Conservation (phyloP, 2,113 vertebrate genomes). For the Notechis scutatus region DNA sequence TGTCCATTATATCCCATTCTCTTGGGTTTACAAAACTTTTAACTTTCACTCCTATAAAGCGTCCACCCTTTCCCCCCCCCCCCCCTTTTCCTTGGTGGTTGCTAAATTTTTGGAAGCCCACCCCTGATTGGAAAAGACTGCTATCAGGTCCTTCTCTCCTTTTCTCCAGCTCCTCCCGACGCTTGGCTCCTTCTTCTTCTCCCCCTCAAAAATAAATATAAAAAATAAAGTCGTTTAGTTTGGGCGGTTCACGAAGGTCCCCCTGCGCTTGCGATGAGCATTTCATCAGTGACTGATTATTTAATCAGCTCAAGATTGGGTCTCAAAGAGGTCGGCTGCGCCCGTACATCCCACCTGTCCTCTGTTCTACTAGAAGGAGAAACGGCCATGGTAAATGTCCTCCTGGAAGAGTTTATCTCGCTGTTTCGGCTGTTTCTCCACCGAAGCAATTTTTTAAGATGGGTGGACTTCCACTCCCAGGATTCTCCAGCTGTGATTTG, state of each 20-base stretch:
- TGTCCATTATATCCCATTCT: too few species aligned
- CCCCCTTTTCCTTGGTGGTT: too few species aligned
- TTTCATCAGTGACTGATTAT: slow-evolving; percentile 10
- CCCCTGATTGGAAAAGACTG: too few species aligned
- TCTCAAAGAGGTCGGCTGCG: not conserved
- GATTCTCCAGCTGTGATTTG: not conserved
- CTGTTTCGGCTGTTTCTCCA: rapidly evolving
- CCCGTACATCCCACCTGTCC: not conserved
- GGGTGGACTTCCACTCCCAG: not conserved
- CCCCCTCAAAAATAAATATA: not conserved
- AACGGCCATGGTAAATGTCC: not conserved
- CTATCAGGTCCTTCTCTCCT: not conserved
- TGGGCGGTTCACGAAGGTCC: not conserved
- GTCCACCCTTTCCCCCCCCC: too few species aligned
- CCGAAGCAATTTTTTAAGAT: not conserved
- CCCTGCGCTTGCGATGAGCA: not conserved
- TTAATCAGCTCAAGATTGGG: not conserved
- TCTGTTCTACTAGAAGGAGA: not conserved
- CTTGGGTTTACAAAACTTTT: too few species aligned
- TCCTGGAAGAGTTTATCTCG: not conserved
- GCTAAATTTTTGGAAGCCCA: too few species aligned
- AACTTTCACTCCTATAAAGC: too few species aligned
- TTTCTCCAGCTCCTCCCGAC: not conserved
- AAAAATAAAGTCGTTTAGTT: not conserved
- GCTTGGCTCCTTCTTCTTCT: not conserved